A percentile compares a stretch with the other conserved stretches of the same genome.
Conservation (phyloP, 2,113 vertebrate genomes). For the Lonchura striata region DNA sequence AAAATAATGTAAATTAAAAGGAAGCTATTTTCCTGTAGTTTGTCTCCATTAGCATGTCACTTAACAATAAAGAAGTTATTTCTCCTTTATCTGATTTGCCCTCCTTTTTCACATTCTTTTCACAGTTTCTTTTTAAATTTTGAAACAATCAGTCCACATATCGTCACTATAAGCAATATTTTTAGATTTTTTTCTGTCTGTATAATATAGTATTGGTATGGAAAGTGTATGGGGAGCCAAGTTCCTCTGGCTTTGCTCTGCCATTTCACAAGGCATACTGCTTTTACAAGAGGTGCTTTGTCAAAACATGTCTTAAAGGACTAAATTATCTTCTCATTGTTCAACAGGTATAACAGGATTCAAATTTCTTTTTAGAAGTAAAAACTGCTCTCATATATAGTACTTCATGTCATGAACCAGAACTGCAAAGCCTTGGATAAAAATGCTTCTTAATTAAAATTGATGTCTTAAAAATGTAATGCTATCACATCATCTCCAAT, state of each 20-base stretch:
- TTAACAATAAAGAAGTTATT: background rate
- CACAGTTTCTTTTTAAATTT: background rate
- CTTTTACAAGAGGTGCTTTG: background rate
- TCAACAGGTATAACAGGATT: slow-evolving; percentile 29
- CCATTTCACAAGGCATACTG: background rate
- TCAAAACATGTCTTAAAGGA: background rate
- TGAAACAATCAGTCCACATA: background rate
- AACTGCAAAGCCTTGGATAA: background rate
- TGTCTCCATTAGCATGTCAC: background rate
- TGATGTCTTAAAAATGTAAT: background rate
- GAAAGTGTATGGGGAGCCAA: background rate
- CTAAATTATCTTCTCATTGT: background rate
- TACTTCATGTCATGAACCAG: background rate
- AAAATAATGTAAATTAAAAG: background rate
- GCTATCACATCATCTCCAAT: background rate
- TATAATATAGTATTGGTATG: background rate
- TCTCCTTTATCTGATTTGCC: background rate
- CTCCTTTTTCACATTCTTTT: background rate
- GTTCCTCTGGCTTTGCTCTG: background rate
- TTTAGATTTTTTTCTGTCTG: background rate
- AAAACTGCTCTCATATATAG: background rate
- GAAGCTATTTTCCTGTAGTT: background rate
- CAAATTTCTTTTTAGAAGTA: background rate
- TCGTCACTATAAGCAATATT: background rate
- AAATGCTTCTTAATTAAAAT: background rate